Base-by-base conservation (phyloP, 2,797 vertebrate genomes). In the Poeciliopsis gracilis region DNA sequence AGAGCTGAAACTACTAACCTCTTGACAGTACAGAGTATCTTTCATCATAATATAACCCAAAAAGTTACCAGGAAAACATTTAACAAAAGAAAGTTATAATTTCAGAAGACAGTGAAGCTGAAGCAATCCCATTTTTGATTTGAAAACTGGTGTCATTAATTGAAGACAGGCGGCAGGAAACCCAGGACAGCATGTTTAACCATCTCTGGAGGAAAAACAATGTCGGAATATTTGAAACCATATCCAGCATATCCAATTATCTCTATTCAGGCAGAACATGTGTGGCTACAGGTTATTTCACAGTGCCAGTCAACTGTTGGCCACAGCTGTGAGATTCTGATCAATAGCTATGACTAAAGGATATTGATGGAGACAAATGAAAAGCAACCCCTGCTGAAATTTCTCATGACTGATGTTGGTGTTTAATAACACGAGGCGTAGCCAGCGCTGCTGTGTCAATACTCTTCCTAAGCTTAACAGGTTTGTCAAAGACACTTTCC, bases 221-320 rank as follows among this genome's bases (percentile, higher is more conserved):
- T 33, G 57, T 46, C 33, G 28, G 45, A 72, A 72, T 4, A 41
- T 15, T 46, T 33, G 5, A 66, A 74, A 69, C 61, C 59, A 45
- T 5, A 20, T 28, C 8, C 57, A 43, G 38, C 16, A 66, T 28
- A 72, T 82, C 74, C 45, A 79, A 71, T 82, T 81, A 84, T 75
- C 36, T 84, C 43, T 28, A 49, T 8, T 38, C 41, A 71, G 75
- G 43, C 72, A 47, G 75, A 77, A 1, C 38, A 16, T 1, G 57
- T 59, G 51, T 36, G 49, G 12, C 73, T 55, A 72, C 61, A 80
- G 80, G 77, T 80, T 79, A n/a, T 57, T 66, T 81, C 72, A 76
- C 75, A 18, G 33, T 51, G n/a, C 12, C 30, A 23, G 57, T 47
- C 36, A n/a, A 57, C 59, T 43, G 41, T 61, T 28, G 36, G 75